Percentiles rank a stretch among this genome's conserved stretches.
Evolutionary conservation across 2,888 invertebrate species (phyloP).

Genomic region (Oithona nana): DNA sequence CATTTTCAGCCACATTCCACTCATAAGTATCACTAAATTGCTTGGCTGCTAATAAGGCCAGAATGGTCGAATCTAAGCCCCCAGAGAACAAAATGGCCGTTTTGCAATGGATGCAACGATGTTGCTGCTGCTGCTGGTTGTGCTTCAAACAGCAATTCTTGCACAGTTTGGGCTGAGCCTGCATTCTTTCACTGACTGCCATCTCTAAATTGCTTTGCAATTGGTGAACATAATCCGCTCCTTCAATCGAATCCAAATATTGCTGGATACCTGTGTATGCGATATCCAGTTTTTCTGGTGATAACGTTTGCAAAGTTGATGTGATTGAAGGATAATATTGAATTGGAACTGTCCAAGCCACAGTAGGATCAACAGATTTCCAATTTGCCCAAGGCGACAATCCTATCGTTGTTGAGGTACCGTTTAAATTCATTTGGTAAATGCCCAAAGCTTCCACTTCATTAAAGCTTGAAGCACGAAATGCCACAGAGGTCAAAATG

Average conservation of each 20-base stretch:
- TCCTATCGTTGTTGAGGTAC: no score
- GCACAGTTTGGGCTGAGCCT: neutral
- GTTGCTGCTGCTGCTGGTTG: neutral
- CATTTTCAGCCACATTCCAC: no score
- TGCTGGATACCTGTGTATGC: neutral
- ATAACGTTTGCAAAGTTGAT: neutral
- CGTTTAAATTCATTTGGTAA: slow-evolving; percentile 25
- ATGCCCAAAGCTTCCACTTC: slow-evolving; percentile 30
- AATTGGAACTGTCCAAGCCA: neutral
- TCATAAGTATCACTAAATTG: slow-evolving; percentile 34
- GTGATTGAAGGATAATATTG: neutral
- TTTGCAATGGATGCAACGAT: slow-evolving; percentile 40
- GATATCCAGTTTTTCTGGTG: neutral
- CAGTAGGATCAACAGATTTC: no score
- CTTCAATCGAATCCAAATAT: neutral
- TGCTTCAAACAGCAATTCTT: neutral
- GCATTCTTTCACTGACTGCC: neutral
- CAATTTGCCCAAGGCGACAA: neutral
- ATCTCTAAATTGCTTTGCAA: neutral
- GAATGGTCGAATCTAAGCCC: slow-evolving; percentile 81
- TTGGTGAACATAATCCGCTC: neutral
- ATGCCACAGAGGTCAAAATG: slow-evolving; percentile 25
- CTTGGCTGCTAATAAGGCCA: slow-evolving; percentile 58
- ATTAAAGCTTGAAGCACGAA: slow-evolving; percentile 20
- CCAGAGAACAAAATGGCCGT: slow-evolving; percentile 81